Evolutionary conservation across 2,797 vertebrate genomes (phyloP).

Genomic region (Cetoscarus ocellatus): DNA sequence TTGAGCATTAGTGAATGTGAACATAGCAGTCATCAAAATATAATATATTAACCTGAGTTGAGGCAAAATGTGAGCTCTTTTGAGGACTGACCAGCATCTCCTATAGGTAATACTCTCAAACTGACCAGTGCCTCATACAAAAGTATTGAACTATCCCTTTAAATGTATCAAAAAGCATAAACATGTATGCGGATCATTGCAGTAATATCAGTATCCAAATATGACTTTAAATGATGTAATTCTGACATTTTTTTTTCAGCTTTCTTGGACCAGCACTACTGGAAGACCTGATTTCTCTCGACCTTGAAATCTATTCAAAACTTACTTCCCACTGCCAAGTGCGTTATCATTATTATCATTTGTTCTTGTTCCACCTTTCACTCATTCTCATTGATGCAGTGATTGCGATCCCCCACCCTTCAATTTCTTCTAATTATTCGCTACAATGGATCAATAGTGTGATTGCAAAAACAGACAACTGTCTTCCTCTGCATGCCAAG

Average conservation of each 20-base stretch:
- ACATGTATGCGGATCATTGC: no score
- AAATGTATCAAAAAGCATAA: no score
- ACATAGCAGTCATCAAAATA: no score
- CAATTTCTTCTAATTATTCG: constrained; percentile 28
- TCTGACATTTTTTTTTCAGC: background rate
- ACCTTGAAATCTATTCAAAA: constrained; percentile 40
- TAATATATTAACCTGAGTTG: no score
- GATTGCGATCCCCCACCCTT: constrained; percentile 28
- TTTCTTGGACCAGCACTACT: background rate
- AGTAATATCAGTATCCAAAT: no score
- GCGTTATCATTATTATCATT: constrained; percentile 33
- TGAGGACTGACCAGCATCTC: no score
- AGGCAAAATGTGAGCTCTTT: no score
- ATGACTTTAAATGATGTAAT: background rate
- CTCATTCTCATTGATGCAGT: constrained; percentile 10
- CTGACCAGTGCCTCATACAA: no score
- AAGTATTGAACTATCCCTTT: no score
- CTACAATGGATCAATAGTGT: constrained; percentile 34
- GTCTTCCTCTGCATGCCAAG: background rate
- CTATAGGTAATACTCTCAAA: no score
- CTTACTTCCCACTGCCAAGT: constrained; percentile 18
- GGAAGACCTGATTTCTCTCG: constrained; percentile 14
- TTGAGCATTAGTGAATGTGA: no score
- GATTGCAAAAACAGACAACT: background rate
- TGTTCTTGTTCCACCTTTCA: constrained; percentile 20